Percentiles rank a stretch among this genome's conserved stretches.
Evolutionary conservation across 2,113 vertebrate genomes (phyloP).

Genomic region (Oreochromis spilurus): DNA sequence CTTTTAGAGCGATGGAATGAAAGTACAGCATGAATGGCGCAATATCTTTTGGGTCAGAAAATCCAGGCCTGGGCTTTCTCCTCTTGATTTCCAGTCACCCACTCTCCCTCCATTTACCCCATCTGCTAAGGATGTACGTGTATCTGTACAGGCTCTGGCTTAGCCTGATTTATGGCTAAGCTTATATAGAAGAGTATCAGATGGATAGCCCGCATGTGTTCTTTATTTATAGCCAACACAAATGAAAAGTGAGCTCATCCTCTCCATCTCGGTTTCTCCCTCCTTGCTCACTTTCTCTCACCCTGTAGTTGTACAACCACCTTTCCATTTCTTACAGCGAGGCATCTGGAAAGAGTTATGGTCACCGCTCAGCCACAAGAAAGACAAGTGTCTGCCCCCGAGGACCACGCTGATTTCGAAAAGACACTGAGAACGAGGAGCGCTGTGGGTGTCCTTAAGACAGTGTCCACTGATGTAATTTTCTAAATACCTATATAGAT

Average conservation of each 20-base stretch:
- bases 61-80: slow-evolving; percentile 39
- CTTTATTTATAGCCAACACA: slow-evolving; percentile 72
- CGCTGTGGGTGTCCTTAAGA: slow-evolving; percentile 29
- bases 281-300: slow-evolving; percentile 38
- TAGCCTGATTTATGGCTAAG: slow-evolving; percentile 67
- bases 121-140: slow-evolving; percentile 48
- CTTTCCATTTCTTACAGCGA: slow-evolving; percentile 14
- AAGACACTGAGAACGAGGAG: slow-evolving; percentile 1
- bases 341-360: slow-evolving; percentile 70
- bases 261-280: slow-evolving; percentile 43
- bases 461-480: neutral
- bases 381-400: slow-evolving; percentile 22
- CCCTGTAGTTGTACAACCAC: neutral
- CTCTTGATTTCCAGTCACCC: slow-evolving; percentile 22
- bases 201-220: slow-evolving; percentile 70
- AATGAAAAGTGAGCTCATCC: slow-evolving; percentile 76
- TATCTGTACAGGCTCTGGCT: slow-evolving; percentile 31
- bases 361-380: slow-evolving; percentile 48
- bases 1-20: slow-evolving; percentile 11
- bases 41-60: slow-evolving; percentile 44
- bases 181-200: slow-evolving; percentile 60
- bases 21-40: slow-evolving; percentile 8
- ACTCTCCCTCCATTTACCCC: slow-evolving; percentile 11
- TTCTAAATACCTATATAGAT: neutral
- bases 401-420: slow-evolving; percentile 7